phyloP scores from a whole-genome alignment of 92 coral and sea anemone genomes.

The Actinostola sp. region DNA sequence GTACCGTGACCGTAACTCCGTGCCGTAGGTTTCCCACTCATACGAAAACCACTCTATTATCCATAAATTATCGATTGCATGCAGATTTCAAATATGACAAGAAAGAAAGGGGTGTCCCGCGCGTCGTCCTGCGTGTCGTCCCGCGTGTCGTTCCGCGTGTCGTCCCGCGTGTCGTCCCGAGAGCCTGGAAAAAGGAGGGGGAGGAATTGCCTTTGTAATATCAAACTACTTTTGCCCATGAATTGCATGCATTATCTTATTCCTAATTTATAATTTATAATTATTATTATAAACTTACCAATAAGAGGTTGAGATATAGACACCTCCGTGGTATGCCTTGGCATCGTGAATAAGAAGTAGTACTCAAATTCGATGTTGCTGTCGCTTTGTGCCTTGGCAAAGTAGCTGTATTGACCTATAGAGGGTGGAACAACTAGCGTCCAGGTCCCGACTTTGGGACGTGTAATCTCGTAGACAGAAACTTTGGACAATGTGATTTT shows the following conservation, averaged over 20 bases:
- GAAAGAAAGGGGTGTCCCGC: too few species aligned
- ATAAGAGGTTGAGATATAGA: slow-evolving; percentile 69
- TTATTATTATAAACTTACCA: slow-evolving; percentile 50
- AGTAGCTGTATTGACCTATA: slow-evolving; percentile 67
- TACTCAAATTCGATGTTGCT: slow-evolving; percentile 83
- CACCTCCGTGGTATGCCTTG: slow-evolving; percentile 32
- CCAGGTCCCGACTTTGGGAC: slow-evolving; percentile 83
- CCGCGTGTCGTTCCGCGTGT: too few species aligned
- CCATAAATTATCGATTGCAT: too few species aligned
- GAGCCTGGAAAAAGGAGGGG: too few species aligned
- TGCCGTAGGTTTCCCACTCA: too few species aligned
- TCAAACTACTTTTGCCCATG: neutral
- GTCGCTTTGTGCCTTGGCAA: slow-evolving; percentile 70
- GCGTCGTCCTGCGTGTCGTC: too few species aligned
- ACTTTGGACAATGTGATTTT: slow-evolving; percentile 60
- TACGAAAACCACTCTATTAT: too few species aligned
- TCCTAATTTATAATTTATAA: neutral
- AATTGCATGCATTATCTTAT: neutral
- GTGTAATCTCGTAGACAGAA: slow-evolving; percentile 60
- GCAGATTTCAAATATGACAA: too few species aligned
- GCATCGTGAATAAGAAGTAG: slow-evolving; percentile 46
- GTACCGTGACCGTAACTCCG: too few species aligned
- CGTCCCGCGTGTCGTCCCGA: too few species aligned
- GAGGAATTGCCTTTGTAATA: too few species aligned
- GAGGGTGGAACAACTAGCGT: slow-evolving; percentile 56